phyloP scores from a whole-genome alignment of 2,888 invertebrate genomes.

The Aethes cnicana region DNA sequence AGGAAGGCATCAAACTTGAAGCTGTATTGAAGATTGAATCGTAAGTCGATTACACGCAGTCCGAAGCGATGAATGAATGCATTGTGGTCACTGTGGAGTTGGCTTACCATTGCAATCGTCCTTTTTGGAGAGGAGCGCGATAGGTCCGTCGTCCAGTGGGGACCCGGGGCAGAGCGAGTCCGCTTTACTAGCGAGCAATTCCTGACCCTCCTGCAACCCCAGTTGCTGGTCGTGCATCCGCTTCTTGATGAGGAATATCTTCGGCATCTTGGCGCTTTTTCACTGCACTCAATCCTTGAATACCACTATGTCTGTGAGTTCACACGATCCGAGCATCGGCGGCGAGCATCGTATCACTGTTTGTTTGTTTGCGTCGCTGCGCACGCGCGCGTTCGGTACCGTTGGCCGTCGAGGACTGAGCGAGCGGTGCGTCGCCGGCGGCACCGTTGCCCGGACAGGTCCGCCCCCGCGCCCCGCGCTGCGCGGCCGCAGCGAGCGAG shows the following conservation, averaged over 20 bases:
- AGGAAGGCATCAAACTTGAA: slow-evolving; percentile 15
- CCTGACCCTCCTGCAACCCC: slow-evolving; percentile 91
- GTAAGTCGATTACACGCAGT: slow-evolving; percentile 32
- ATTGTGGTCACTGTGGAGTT: slow-evolving; percentile 33
- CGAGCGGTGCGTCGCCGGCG: slow-evolving; percentile 73
- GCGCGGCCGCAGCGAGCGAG: slow-evolving; percentile 42
- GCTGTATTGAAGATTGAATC: slow-evolving; percentile 13
- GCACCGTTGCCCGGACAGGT: slow-evolving; percentile 80
- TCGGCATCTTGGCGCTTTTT: slow-evolving; percentile 87
- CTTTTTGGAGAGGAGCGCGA: slow-evolving; percentile 84
- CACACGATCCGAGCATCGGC: slow-evolving; percentile 51
- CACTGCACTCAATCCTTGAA: slow-evolving; percentile 75
- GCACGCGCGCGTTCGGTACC: slow-evolving; percentile 72
- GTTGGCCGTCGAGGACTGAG: slow-evolving; percentile 80
- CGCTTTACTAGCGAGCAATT: slow-evolving; percentile 85
- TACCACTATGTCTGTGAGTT: slow-evolving; percentile 71
- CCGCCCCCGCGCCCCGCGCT: no score
- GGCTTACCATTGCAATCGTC: slow-evolving; percentile 72
- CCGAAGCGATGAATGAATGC: slow-evolving; percentile 41
- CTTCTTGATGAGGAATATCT: slow-evolving; percentile 95
- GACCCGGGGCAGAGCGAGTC: slow-evolving; percentile 84
- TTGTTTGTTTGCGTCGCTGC: slow-evolving; percentile 71
- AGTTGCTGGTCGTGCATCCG: slow-evolving; percentile 95
- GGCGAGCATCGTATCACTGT: slow-evolving; percentile 77
- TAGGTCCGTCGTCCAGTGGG: slow-evolving; percentile 81